A percentile compares a stretch with the other conserved stretches of the same genome.
Evolutionary conservation across 2,888 invertebrate genomes (phyloP).

Genomic region (Drosophila monieri): DNA sequence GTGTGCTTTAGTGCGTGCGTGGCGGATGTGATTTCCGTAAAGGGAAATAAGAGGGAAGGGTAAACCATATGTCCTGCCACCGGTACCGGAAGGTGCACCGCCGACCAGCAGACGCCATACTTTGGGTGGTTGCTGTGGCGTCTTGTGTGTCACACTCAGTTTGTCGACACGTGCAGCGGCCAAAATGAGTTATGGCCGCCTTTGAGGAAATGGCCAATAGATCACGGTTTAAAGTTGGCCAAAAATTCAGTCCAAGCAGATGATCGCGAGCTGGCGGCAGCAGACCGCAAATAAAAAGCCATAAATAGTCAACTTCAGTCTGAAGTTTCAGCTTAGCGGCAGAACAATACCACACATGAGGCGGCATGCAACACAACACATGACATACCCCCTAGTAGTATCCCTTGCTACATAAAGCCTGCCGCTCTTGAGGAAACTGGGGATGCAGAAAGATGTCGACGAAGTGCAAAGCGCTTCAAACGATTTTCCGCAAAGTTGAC

Average conservation of each 20-base stretch:
- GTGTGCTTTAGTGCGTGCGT: conserved; percentile 25
- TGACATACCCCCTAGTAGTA: conserved; percentile 7
- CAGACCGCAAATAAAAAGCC: conserved; percentile 39
- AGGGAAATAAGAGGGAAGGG: conserved; percentile 1
- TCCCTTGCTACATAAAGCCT: conserved; percentile 19
- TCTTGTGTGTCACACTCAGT: conserved; percentile 64
- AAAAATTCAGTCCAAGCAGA: conserved; percentile 20
- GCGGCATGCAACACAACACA: conserved; percentile 15
- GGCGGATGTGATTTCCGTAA: conserved; percentile 49
- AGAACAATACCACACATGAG: conserved; percentile 50
- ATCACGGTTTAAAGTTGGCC: conserved; percentile 44
- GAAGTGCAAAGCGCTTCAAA: conserved; percentile 79
- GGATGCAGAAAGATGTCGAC: conserved; percentile 70
- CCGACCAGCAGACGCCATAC: conserved; percentile 40
- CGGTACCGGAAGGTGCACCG: conserved; percentile 55
- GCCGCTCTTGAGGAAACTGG: conserved; percentile 53
- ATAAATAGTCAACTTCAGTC: conserved; percentile 57
- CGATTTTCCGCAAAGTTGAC: conserved; percentile 79
- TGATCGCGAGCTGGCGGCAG: conserved; percentile 29
- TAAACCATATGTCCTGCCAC: conserved; percentile 9
- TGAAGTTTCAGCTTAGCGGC: conserved; percentile 63
- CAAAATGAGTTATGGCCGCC: conserved; percentile 64
- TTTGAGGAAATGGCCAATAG: conserved; percentile 44
- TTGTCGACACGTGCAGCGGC: conserved; percentile 66
- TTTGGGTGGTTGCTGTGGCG: conserved; percentile 32